Evolutionary conservation across 2,113 vertebrate genomes (phyloP).

Genomic region (Cephalopholis sonnerati): DNA sequence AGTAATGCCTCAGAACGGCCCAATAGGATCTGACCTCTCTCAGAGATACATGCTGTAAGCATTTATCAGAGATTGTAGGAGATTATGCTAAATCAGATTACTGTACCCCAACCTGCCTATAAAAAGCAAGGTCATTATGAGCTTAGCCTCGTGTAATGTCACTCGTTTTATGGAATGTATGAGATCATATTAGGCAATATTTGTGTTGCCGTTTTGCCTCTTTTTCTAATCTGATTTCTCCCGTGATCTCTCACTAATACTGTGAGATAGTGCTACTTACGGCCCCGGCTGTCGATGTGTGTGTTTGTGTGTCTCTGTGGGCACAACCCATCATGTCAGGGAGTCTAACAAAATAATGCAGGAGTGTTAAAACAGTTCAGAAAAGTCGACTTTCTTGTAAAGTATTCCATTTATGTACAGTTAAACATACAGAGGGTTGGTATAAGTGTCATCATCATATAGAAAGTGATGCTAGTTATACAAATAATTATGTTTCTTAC

Average conservation of each 20-base stretch:
- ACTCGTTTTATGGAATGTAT: conserved; percentile 77
- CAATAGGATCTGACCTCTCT: conserved; percentile 69
- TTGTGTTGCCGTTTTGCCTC: conserved; percentile 69
- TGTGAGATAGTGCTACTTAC: conserved; percentile 78
- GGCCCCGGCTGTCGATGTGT: neutral
- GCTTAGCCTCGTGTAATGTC: conserved; percentile 83
- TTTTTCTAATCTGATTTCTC: conserved; percentile 80
- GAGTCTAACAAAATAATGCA: neutral
- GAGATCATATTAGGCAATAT: conserved; percentile 78
- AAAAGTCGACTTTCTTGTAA: neutral
- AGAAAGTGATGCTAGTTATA: neutral
- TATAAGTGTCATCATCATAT: neutral
- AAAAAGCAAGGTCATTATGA: conserved; percentile 87
- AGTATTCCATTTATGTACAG: neutral
- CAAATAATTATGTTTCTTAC: neutral
- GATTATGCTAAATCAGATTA: conserved; percentile 88
- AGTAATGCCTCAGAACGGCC: conserved; percentile 71
- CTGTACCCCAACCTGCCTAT: conserved; percentile 80
- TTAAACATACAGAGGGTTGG: neutral
- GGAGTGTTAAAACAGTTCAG: neutral
- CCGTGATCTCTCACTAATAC: conserved; percentile 75
- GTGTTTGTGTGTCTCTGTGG: conserved; percentile 4
- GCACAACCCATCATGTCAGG: neutral
- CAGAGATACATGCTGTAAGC: conserved; percentile 84
- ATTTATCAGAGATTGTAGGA: conserved; percentile 86